Base-by-base conservation (phyloP, 2,797 vertebrate genomes). In the Lepus oiostolus region DNA sequence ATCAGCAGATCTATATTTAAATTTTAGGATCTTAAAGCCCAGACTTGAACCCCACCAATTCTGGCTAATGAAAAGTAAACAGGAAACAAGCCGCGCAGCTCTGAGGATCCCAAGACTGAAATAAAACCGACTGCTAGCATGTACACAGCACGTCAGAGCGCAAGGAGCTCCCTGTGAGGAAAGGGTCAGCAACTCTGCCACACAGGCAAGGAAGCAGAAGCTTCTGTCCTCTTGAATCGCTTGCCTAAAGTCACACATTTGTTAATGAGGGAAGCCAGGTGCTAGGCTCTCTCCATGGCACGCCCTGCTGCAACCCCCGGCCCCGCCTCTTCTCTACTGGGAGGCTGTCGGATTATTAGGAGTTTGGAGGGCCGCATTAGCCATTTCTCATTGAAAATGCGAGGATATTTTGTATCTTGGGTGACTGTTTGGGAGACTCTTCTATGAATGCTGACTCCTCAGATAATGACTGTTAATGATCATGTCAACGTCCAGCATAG, bases 1-100 rank as follows among this genome's bases (percentile, higher is more conserved):
- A 60, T 94, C 96, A 94, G 76, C 90, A 81, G 74, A 91, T 77
- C 72, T 95, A 86, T 95, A 96, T 96, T 96, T 97, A 95, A 94
- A 76, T 91, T 85, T 47, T 72, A 70, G 70, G 50, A 93, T 72
- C 92, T 93, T 42, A 10, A 83, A 88, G 75, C 19, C 65, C 52
- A 96, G 85, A 74, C 72, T 63, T 28, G 75, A 95, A 96, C 88
- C 22, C 24, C 95, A 90, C 72, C 91, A 92, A 84, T 82, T 92
- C 30, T 80, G 68, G 16, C 90, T 93, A 85, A 82, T 72, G n/a
- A 91, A 92, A 95, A 96, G 50, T 47, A 87, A 92, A 90, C 50
- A 68, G 19, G 8, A 80, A 89, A 71, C 88, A 71, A 17, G 13
- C 30, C 50, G 1, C 35, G n/a, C 1, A 16, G 42, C 93, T 95